Percentiles rank a stretch among this genome's conserved stretches.
phyloP scores from a whole-genome alignment of 2,113 vertebrate species.

The Triplophysa dalaica region DNA sequence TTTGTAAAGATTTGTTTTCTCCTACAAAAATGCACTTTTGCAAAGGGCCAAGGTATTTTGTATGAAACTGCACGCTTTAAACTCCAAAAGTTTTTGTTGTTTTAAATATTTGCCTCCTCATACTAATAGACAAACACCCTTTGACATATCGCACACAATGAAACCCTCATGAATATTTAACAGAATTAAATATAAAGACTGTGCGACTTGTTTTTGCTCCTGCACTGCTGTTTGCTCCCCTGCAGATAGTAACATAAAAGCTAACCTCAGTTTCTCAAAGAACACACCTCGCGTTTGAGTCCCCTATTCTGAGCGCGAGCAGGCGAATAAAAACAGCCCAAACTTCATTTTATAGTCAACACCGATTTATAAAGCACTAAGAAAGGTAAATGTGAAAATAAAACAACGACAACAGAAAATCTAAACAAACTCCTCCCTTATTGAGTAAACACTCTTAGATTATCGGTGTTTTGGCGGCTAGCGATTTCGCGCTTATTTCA shows the following conservation, averaged over 20 bases:
- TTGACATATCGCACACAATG: conserved; percentile 76
- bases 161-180: conserved; percentile 77
- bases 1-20: background rate
- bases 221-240: conserved; percentile 74
- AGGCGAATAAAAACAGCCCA: conserved; percentile 65
- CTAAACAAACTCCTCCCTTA: conserved; percentile 36
- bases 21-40: background rate
- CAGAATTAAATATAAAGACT: conserved; percentile 72
- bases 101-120: conserved; percentile 58
- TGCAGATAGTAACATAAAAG: conserved; percentile 76
- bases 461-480: background rate
- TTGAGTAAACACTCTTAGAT: conserved; percentile 33
- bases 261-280: conserved; percentile 71
- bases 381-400: conserved; percentile 47
- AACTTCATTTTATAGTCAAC: conserved; percentile 44
- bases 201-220: conserved; percentile 53
- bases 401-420: conserved; percentile 20
- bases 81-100: conserved; percentile 53
- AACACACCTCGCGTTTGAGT: conserved; percentile 62
- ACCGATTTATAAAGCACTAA: conserved; percentile 15
- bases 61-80: background rate
- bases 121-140: conserved; percentile 80
- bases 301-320: conserved; percentile 62
- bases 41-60: background rate
- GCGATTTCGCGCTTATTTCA: background rate